phyloP scores from a whole-genome alignment of 2,888 invertebrate species.

The Limnephilus marmoratus region DNA sequence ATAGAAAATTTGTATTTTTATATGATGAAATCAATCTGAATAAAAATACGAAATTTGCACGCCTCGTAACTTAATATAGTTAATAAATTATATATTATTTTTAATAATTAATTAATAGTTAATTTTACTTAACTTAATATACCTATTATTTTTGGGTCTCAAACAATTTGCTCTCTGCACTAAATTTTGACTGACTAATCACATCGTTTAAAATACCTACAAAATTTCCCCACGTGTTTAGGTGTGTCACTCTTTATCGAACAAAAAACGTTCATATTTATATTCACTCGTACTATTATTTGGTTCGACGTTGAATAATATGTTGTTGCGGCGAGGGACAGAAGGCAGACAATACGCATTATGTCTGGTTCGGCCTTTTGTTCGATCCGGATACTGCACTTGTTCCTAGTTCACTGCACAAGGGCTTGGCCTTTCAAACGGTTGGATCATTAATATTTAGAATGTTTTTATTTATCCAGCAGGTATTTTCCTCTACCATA shows the following conservation, averaged over 20 bases:
- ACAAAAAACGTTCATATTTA: background rate
- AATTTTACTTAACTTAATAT: too few relatives aligned
- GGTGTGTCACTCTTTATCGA: background rate
- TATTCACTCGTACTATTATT: background rate
- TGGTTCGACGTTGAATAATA: background rate
- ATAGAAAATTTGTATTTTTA: too few relatives aligned
- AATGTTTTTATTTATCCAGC: background rate
- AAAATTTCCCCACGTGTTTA: background rate
- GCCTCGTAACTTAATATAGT: too few relatives aligned
- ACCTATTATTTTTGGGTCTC: too few relatives aligned
- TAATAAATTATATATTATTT: too few relatives aligned
- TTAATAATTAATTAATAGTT: too few relatives aligned
- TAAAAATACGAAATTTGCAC: too few relatives aligned
- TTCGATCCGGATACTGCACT: conserved; percentile 20
- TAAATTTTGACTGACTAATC: too few relatives aligned
- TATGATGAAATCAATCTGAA: too few relatives aligned
- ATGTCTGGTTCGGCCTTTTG: conserved; percentile 14
- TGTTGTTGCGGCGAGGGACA: conserved; percentile 21
- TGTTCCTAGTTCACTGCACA: conserved; percentile 25
- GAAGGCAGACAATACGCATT: conserved; percentile 7
- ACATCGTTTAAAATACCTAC: too few relatives aligned
- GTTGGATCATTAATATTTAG: background rate
- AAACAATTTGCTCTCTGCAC: too few relatives aligned
- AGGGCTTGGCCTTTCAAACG: conserved; percentile 27
- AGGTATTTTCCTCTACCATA: background rate